Evolutionary conservation across 2,888 invertebrate species (phyloP).

Genomic region (Smittia aterrima): DNA sequence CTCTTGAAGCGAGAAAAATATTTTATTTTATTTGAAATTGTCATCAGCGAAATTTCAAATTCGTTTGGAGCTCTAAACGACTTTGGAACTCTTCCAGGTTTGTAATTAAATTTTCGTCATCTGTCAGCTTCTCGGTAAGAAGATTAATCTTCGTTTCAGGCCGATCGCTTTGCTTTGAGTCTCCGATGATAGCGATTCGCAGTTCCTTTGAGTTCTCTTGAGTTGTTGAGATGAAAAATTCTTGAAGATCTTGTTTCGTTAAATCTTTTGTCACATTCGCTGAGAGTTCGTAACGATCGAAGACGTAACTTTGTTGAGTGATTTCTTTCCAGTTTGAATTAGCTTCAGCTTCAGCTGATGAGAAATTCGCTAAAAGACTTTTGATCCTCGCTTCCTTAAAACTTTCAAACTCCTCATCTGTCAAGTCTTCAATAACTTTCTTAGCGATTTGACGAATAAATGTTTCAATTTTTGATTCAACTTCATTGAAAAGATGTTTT

Average conservation of each 20-base stretch:
- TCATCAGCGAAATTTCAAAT: neutral
- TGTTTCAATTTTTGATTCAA: neutral
- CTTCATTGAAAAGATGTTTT: conserved; percentile 2
- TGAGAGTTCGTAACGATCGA: conserved; percentile 60
- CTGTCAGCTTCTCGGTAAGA: neutral
- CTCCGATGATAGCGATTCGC: conserved; percentile 57
- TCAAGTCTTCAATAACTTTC: neutral
- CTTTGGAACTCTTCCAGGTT: neutral
- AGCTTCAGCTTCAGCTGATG: conserved; percentile 46
- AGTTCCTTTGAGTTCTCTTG: conserved; percentile 56
- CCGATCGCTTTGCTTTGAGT: neutral
- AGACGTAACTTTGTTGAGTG: conserved; percentile 57
- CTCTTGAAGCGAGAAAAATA: neutral
- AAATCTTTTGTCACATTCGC: conserved; percentile 59
- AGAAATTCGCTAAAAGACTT: neutral
- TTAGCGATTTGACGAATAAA: neutral
- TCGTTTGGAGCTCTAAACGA: neutral
- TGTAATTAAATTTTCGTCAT: neutral
- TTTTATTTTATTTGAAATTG: neutral
- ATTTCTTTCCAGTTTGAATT: conserved; percentile 64
- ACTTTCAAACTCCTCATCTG: conserved; percentile 22
- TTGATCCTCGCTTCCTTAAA: conserved; percentile 20
- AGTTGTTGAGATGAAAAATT: conserved; percentile 58
- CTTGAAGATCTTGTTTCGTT: conserved; percentile 55
- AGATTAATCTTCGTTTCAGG: conserved; percentile 4